Conservation (phyloP, 2,888 invertebrate species). For the Nymphalis c-album region DNA sequence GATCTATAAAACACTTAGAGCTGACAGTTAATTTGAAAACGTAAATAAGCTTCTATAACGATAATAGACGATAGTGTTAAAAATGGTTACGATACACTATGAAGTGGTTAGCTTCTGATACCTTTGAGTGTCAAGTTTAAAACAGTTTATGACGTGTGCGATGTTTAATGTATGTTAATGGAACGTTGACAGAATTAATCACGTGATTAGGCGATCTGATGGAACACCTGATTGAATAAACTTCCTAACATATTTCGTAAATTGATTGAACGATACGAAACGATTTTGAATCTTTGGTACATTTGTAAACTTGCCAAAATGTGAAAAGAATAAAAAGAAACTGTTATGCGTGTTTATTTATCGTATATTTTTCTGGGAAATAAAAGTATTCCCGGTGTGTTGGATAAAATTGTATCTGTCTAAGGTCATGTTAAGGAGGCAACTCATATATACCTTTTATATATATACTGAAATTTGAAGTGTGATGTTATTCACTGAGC, state of each 20-base stretch:
- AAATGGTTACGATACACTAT: conserved; percentile 30
- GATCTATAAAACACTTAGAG: conserved; percentile 54
- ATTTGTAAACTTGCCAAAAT: conserved; percentile 4
- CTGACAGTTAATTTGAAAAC: conserved; percentile 53
- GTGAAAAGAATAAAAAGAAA: neutral
- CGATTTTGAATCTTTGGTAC: neutral
- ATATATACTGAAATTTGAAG: too few relatives aligned
- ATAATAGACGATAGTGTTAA: conserved; percentile 17
- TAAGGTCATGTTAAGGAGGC: too few relatives aligned
- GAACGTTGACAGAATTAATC: conserved; percentile 4
- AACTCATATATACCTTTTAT: too few relatives aligned
- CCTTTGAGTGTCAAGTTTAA: conserved; percentile 11
- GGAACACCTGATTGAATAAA: neutral
- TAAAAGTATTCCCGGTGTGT: too few relatives aligned
- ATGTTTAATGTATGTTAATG: neutral
- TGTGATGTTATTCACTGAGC: too few relatives aligned
- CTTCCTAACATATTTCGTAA: neutral
- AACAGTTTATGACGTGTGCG: neutral
- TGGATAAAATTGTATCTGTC: too few relatives aligned
- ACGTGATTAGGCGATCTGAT: neutral
- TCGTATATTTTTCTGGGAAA: too few relatives aligned
- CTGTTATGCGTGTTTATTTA: too few relatives aligned
- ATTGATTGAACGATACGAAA: neutral
- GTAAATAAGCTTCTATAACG: conserved; percentile 47
- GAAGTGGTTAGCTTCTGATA: conserved; percentile 18